These are phyloP conservation scores for Eremobia ochroleuca DNA, from an alignment of 2,888 invertebrate genomes.

Conservation along the genomic window DNA sequence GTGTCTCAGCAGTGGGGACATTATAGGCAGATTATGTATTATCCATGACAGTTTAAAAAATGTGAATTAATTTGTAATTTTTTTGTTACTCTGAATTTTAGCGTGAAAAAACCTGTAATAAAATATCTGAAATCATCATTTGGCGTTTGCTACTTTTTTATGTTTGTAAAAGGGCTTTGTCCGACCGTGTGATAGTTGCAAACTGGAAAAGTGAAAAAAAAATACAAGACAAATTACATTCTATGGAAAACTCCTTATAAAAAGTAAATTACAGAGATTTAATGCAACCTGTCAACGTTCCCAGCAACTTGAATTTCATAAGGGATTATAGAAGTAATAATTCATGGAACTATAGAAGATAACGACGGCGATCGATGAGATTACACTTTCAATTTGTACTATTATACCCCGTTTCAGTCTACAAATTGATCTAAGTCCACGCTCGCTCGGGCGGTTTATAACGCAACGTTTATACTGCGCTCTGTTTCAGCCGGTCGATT, in stretches of 20 bases:
- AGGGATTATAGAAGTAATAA: neutral
- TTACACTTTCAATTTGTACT: neutral
- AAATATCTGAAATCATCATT: neutral
- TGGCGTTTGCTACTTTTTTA: no score
- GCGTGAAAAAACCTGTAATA: neutral
- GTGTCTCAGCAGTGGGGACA: neutral
- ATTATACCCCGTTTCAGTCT: neutral
- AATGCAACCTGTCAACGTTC: neutral
- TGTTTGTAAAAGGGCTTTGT: neutral
- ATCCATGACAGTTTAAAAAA: neutral
- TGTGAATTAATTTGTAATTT: neutral
- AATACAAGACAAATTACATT: no score
- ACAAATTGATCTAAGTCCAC: neutral
- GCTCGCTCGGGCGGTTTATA: neutral
- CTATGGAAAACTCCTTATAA: neutral
- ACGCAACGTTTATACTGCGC: neutral
- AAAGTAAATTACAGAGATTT: neutral
- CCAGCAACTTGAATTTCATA: no score
- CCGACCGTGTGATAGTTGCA: neutral
- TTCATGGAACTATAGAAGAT: neutral
- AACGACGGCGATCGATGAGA: fast-evolving
- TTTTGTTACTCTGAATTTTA: neutral
- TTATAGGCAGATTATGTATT: neutral
- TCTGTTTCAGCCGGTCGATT: no score
- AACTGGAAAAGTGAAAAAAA: neutral